Conservation (phyloP, 1,140 invertebrate species). For the Caenorhabditis briggsae region DNA sequence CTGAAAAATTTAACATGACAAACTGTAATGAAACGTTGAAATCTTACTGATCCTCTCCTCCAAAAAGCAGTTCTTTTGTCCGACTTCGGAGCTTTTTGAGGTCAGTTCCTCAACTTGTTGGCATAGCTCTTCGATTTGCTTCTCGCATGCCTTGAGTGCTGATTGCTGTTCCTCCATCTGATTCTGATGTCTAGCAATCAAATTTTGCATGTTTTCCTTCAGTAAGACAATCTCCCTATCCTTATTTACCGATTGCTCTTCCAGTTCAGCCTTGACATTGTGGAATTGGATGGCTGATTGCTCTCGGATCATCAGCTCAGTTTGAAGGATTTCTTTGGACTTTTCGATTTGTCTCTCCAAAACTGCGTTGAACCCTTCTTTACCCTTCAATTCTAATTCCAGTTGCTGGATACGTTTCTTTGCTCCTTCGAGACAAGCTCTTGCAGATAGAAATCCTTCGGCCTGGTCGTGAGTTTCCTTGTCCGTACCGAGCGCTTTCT, state of each 20-base stretch:
- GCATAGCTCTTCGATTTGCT: neutral
- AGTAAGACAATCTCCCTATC: neutral
- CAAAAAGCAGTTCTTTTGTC: neutral
- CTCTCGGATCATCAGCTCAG: neutral
- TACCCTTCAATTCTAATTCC: neutral
- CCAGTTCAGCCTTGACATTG: neutral
- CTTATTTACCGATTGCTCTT: neutral
- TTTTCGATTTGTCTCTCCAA: neutral
- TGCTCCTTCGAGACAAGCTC: neutral
- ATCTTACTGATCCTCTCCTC: constrained; percentile 25
- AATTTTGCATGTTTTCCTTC: neutral
- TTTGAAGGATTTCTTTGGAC: neutral
- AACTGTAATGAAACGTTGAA: neutral
- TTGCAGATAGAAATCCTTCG: neutral
- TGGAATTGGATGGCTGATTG: neutral
- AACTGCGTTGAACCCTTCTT: neutral
- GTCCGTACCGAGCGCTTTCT: neutral
- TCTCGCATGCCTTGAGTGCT: neutral
- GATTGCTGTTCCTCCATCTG: neutral
- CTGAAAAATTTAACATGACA: neutral
- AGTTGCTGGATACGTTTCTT: neutral
- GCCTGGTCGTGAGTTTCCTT: neutral
- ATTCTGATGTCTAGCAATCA: neutral
- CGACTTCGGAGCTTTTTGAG: too few species aligned
- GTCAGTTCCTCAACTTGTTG: neutral